Percentiles rank a stretch among this genome's conserved stretches.
phyloP scores from a whole-genome alignment of 1,140 invertebrate species.

The Riptortus pedestris region DNA sequence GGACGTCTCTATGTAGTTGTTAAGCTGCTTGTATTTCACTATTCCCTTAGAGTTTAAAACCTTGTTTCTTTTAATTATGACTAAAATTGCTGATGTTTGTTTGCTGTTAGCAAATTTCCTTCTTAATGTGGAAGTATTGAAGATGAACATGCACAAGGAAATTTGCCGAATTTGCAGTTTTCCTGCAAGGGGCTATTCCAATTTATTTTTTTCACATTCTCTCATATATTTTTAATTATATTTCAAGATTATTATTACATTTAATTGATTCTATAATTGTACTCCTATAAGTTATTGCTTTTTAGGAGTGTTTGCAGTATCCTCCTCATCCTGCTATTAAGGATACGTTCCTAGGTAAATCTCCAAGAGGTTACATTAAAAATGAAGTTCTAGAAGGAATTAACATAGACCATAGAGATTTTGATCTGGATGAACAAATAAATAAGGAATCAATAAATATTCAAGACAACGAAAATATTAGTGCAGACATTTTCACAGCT shows the following conservation, averaged over 20 bases:
- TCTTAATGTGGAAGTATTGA: too few relatives aligned
- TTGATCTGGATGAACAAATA: neutral
- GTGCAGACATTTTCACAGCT: too few relatives aligned
- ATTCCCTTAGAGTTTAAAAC: too few relatives aligned
- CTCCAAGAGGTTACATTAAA: neutral
- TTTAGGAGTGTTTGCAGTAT: constrained; percentile 41
- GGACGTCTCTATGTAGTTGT: too few relatives aligned
- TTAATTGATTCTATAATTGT: neutral
- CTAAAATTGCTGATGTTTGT: too few relatives aligned
- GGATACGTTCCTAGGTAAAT: constrained; percentile 45
- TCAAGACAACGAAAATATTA: neutral
- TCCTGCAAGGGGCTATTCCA: too few relatives aligned
- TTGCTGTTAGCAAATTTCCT: too few relatives aligned
- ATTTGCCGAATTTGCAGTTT: too few relatives aligned
- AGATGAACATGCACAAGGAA: too few relatives aligned
- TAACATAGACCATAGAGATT: neutral
- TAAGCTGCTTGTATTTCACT: too few relatives aligned
- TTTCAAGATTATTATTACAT: neutral
- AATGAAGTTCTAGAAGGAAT: neutral
- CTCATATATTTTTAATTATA: neutral
- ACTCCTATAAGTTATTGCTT: constrained; percentile 27
- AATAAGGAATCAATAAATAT: neutral
- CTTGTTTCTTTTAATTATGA: too few relatives aligned
- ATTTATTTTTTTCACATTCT: neutral
- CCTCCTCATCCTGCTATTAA: constrained; percentile 62